Conservation (phyloP, 2,888 invertebrate genomes). For the Pristionchus entomophagus region DNA sequence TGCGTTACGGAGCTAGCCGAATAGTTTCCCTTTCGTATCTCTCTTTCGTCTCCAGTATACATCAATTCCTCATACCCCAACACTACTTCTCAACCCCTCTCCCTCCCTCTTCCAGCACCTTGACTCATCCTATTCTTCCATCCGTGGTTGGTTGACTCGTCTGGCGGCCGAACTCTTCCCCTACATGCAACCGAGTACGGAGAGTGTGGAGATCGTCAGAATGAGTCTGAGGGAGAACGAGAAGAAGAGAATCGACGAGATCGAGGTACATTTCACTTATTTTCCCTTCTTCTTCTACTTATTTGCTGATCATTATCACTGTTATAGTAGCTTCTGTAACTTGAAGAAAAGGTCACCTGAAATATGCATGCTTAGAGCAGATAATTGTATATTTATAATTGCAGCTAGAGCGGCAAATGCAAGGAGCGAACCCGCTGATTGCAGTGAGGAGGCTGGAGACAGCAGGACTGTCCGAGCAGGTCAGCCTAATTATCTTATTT, state of each 20-base stretch:
- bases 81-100: too few species aligned
- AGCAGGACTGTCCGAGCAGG: conserved; percentile 43
- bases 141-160: conserved; percentile 28
- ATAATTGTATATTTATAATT: neutral
- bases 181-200: conserved; percentile 57
- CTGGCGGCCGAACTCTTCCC: conserved; percentile 53
- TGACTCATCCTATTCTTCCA: neutral
- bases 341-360: too few species aligned
- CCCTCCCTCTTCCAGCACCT: too few species aligned
- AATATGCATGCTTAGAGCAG: too few species aligned
- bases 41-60: too few species aligned
- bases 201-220: conserved; percentile 52
- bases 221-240: conserved; percentile 40
- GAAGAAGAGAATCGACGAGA: neutral
- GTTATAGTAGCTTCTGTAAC: neutral
- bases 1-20: too few species aligned
- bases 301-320: neutral
- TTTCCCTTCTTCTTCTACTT: neutral
- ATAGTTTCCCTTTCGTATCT: too few species aligned
- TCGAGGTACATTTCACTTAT: neutral
- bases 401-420: neutral
- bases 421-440: neutral
- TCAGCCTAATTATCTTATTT: neutral
- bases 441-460: conserved; percentile 23
- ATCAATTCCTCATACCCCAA: too few species aligned